Base-by-base conservation (phyloP, 2,113 vertebrate species). In the Typhlomys cinereus region DNA sequence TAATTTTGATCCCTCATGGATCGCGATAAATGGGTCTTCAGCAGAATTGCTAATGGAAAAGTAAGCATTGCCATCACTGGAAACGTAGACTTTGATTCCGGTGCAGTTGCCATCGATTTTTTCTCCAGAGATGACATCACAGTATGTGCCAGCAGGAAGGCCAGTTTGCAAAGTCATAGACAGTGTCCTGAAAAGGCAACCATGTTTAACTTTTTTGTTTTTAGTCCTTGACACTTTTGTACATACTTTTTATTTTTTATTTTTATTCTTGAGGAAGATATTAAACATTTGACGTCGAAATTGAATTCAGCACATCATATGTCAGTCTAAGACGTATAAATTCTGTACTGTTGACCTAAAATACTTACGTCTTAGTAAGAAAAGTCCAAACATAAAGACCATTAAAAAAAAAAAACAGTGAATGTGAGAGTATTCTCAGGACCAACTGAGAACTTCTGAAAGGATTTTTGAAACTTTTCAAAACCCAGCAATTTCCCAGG, bases 101-200 rank as follows among this genome's bases (percentile, higher is more conserved):
- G 99, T 99, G 92, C 99, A 99, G 0, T 4, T 4, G 67, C 50
- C 84, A 34, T 80, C 90, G 25, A 98, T 96, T 73, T 99, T 99
- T 90, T 99, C 97, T 44, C 99, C 99, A 50, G 99, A 99, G 90
- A 99, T 99, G 57, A 99, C 96, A 41, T 99, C 99, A 80, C 99
- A 99, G 93, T 99, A 99, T 76, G 98, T 98, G n/a, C 99, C 99
- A 81, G 96, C 97, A 27, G 98, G 98, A 94, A 99, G 98, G 74
- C 99, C 99, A 0, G 99, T 99, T 97, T 98, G 98, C 89, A 99
- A 95, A 71, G 91, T 95, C 39, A 88, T 64, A 4, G 97, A 98
- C 96, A 99, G 93, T 46, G 96, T 2, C 99, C 99, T 99, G 66
- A 1, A 85, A 66, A 74, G 89, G 95, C 6, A n/a, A n/a, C n/a